These are phyloP conservation scores for Temnothorax unifasciatus DNA, from an alignment of 2,888 invertebrate genomes.

Conservation along the genomic window DNA sequence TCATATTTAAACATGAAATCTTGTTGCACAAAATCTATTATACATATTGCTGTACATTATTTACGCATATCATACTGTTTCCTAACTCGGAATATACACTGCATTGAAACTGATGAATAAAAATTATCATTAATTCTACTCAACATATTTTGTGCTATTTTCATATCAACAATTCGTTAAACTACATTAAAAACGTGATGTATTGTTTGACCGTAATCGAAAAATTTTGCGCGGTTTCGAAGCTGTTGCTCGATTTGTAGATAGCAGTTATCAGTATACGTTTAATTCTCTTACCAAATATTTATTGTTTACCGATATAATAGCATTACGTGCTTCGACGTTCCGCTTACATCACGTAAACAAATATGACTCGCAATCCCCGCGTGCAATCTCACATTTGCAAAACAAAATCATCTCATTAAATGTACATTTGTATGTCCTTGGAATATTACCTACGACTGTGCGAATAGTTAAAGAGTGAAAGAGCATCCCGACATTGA, in stretches of 20 bases:
- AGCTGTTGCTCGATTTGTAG: constrained; percentile 16
- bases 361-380: constrained; percentile 39
- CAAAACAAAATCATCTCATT: constrained; percentile 18
- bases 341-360: constrained; percentile 59
- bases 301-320: constrained; percentile 58
- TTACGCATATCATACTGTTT: neutral
- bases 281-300: constrained; percentile 59
- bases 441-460: neutral
- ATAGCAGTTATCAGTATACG: constrained; percentile 27
- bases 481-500: neutral
- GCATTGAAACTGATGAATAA: neutral
- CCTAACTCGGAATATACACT: neutral
- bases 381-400: constrained; percentile 27
- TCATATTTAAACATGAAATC: neutral
- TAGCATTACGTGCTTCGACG: constrained; percentile 60
- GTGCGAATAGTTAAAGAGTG: neutral
- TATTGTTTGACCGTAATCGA: neutral
- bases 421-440: neutral
- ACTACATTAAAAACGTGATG: constrained; percentile 19
- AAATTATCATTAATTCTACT: constrained; percentile 5
- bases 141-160: neutral
- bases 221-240: constrained; percentile 19
- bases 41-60: neutral
- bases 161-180: constrained; percentile 11
- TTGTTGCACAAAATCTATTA: neutral